Evolutionary conservation across 1,140 invertebrate genomes (phyloP), one percentile per base, ranked within the genome.

Genomic region (Hyposmocoma kahamanoa): DNA sequence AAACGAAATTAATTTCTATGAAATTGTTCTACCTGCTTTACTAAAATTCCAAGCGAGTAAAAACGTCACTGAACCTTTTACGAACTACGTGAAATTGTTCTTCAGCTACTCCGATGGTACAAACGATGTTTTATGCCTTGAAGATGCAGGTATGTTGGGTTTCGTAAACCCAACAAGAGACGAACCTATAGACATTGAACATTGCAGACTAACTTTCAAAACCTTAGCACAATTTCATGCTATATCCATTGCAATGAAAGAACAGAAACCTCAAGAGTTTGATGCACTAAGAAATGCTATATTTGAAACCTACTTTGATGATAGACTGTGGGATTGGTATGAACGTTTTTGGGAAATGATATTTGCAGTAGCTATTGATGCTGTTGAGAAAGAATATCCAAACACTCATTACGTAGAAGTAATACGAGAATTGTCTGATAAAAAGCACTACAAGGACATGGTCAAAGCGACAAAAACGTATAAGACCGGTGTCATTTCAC

Each of bases 1-100:
- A 44, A 92, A 92, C 61, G 92, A 93, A 78, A 90, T 91, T 8
- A 62, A 74, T 38, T 92, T 92, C 61, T 93, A 92, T 62, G 72
- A 84, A 8, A 83, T 89, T 58, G 90, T 92, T 6, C 65, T 90
- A 21, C 88, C 88, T 9, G 76, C 62, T 1, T 67, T 90, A 42
- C 60, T 89, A 1, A 65, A 84, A 21, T 90, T 90, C 47, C 89
- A 90, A 56, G 47, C 69, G 0, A 64, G 51, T 1, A 78, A 89
- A 48, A 68, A 78, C 34, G 15, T 82, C 3, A 57, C 69, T 30
- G 74, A 89, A 49, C 86, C 86, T 0, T 90, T 89, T 47, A 68
- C 75, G 15, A 86, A 89, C 58, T 87, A 87, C 50, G 84, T 87
- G 0, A 89, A 87, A 60, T 85, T 90, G 38, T 83, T 90, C 44